Conservation (phyloP, 2,797 vertebrate species). For the Chaunax sp. region DNA sequence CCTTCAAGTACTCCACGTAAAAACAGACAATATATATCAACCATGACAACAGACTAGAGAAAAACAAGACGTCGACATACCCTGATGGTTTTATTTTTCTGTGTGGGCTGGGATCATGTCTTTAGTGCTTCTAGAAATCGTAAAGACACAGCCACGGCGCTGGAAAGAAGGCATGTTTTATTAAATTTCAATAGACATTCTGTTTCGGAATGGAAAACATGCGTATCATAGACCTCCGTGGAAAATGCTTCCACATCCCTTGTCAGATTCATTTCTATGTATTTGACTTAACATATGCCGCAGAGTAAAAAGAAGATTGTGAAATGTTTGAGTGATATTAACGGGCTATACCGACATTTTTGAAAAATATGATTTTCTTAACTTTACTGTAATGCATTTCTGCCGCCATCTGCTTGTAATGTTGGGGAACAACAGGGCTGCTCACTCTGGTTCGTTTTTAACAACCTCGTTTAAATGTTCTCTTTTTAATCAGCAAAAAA, state of each 20-base stretch:
- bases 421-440: background rate
- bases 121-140: background rate
- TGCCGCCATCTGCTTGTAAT: constrained; percentile 54
- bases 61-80: too few species aligned
- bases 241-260: background rate
- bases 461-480: background rate
- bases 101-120: too few species aligned
- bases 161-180: background rate
- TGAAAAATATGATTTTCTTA: constrained; percentile 9
- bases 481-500: background rate
- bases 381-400: background rate
- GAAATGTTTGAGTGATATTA: too few species aligned
- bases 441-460: background rate
- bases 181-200: too few species aligned
- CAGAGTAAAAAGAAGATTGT: too few species aligned
- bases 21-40: fast-evolving
- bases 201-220: background rate
- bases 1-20: constrained; percentile 41
- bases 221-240: background rate
- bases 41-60: too few species aligned
- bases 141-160: too few species aligned
- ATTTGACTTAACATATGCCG: fast-evolving
- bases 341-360: background rate
- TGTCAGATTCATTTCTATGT: background rate
- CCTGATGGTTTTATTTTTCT: background rate